Evolutionary conservation across 1,140 invertebrate genomes (phyloP), one percentile per base, ranked within the genome.

Genomic region (Drosophila obscura): DNA sequence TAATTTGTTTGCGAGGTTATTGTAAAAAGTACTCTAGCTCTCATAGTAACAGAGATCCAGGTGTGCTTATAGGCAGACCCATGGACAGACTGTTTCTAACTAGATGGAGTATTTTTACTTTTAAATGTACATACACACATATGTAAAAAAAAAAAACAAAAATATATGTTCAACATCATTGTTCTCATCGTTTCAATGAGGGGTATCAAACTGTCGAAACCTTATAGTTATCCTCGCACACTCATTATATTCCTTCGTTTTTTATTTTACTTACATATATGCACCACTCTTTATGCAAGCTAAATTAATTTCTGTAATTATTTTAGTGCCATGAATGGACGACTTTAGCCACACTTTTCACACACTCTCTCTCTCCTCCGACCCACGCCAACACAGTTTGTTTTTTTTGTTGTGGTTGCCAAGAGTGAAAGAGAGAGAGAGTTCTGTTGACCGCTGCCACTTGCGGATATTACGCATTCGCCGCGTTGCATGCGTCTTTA

Each of bases 271-370:
- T 19, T 19, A 19, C 19, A 19, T 19, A 48, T 58, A 51, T 69
- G 55, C 73, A 49, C 24, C 57, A 51, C 52, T 43, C 63, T 79
- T 82, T 76, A 79, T 87, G 83, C 79, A 87, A 82, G 88, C 88
- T 87, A 87, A 88, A 88, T 79, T 88, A 88, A 82, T 87, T 88
- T 83, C 69, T 64, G 75, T 88, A 87, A 87, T 87, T 87, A 87
- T 77, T 72, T 88, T 79, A 82, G 83, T 82, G 71, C 49, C 75
- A 76, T 66, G 69, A 87, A 76, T 64, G 72, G 79, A 57, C 68
- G 79, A 57, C 68, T 88, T 61, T 88, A 77, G 63, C 52, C 66
- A 76, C 64, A 69, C 66, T 45, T 65, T 31, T n/a, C 2, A 1
- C 31, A 44, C 65, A 1, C 64, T 50, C 51, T 45, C 51, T 22